These are phyloP conservation scores for Enteromius fasciolatus DNA, from an alignment of 2,797 vertebrate species.

Conservation along the genomic window DNA sequence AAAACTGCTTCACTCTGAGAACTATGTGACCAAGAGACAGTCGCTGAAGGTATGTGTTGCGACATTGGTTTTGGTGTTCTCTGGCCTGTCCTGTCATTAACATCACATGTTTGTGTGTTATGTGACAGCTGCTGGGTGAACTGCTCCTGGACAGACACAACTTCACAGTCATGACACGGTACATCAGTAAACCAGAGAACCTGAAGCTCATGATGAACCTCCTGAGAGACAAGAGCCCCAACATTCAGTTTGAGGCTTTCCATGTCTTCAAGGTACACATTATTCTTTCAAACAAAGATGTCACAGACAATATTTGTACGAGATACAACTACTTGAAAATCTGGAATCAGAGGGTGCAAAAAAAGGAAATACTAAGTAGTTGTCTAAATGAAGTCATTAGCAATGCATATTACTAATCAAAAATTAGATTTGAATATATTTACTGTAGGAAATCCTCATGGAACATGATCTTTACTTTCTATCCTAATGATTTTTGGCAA, in stretches of 20 bases:
- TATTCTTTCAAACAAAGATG: not conserved
- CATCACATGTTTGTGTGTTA: slow-evolving; percentile 7
- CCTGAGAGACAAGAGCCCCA: slow-evolving; percentile 92
- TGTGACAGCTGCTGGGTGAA: slow-evolving; percentile 87
- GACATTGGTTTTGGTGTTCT: accelerated
- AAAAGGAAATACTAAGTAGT: too few species aligned
- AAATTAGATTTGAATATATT: too few species aligned
- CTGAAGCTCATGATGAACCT: slow-evolving; percentile 98
- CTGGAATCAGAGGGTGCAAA: too few species aligned
- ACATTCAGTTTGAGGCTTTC: slow-evolving; percentile 98
- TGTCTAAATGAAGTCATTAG: too few species aligned
- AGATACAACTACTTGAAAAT: too few species aligned
- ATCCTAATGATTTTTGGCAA: too few species aligned
- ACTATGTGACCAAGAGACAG: slow-evolving; percentile 97
- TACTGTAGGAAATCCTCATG: too few species aligned
- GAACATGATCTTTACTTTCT: too few species aligned
- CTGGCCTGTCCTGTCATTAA: not conserved
- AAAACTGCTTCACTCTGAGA: slow-evolving; percentile 94
- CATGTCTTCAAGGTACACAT: slow-evolving; percentile 93
- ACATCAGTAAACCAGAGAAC: slow-evolving; percentile 96
- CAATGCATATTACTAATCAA: too few species aligned
- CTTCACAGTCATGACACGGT: slow-evolving; percentile 94
- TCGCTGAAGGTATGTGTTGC: slow-evolving; percentile 87
- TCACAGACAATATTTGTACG: too few species aligned
- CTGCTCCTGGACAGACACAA: slow-evolving; percentile 93